Conservation (phyloP, 2,888 invertebrate genomes). For the Artemia sp. region DNA sequence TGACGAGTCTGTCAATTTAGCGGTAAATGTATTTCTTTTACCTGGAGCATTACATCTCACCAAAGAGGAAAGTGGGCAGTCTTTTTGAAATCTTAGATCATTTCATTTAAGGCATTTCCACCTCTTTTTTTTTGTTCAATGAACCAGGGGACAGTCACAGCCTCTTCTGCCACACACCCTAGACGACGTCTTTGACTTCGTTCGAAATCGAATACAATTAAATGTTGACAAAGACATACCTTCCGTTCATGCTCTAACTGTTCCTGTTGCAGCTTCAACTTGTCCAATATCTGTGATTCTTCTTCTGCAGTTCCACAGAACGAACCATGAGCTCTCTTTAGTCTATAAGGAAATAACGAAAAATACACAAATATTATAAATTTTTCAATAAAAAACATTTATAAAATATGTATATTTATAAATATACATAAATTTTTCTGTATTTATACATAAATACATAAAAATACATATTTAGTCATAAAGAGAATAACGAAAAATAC, state of each 20-base stretch:
- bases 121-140: not conserved
- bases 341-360: constrained; percentile 31
- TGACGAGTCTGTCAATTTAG: too few species aligned
- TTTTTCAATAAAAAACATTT: too few species aligned
- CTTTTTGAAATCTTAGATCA: too few species aligned
- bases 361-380: not conserved
- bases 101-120: not conserved
- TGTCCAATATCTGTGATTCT: constrained; percentile 45
- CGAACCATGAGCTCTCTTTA: constrained; percentile 37
- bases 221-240: constrained; percentile 26
- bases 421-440: too few species aligned
- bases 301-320: constrained; percentile 39
- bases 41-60: too few species aligned
- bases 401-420: too few species aligned
- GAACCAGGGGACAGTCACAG: too few species aligned
- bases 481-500: too few species aligned
- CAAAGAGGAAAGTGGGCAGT: too few species aligned
- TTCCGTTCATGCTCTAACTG: constrained; percentile 59
- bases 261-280: constrained; percentile 44
- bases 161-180: not conserved
- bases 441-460: too few species aligned
- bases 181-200: not conserved
- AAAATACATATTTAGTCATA: too few species aligned
- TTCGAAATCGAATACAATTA: not conserved
- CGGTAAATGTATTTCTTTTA: too few species aligned